These are phyloP conservation scores for Apamea crenata DNA, from an alignment of 2,888 invertebrate genomes.

Conservation along the genomic window DNA sequence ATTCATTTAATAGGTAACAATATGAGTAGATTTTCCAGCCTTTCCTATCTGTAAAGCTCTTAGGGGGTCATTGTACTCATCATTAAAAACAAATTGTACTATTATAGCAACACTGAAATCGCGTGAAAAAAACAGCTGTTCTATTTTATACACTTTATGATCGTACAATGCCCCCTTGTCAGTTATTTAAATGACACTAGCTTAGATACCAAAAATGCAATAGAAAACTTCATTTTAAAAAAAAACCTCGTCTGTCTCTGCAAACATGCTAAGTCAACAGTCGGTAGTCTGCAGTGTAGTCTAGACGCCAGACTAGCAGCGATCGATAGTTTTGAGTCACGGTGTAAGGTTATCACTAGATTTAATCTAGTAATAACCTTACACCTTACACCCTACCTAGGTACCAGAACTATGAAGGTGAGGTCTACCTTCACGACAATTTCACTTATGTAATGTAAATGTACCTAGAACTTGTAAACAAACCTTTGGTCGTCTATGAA, in stretches of 20 bases:
- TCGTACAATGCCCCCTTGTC: neutral
- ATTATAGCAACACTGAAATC: neutral
- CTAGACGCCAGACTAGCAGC: conserved; percentile 51
- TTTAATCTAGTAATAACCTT: too few species aligned
- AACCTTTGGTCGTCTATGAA: neutral
- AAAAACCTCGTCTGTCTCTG: neutral
- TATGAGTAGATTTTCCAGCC: neutral
- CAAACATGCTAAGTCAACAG: conserved; percentile 15
- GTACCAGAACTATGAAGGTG: neutral
- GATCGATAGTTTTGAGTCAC: conserved; percentile 53
- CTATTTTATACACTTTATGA: neutral
- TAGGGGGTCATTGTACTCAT: neutral
- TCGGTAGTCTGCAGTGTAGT: conserved; percentile 17
- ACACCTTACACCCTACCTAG: neutral
- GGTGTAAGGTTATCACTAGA: neutral
- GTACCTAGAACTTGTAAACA: neutral
- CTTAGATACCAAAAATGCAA: neutral
- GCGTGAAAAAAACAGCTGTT: neutral
- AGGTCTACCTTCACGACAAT: neutral
- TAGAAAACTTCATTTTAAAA: neutral
- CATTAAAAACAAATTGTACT: neutral
- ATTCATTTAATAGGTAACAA: neutral
- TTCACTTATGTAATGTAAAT: neutral
- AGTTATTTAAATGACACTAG: neutral
- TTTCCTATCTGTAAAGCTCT: neutral